phyloP scores from a whole-genome alignment of 2,888 invertebrate species.

The Hololepta plana region DNA sequence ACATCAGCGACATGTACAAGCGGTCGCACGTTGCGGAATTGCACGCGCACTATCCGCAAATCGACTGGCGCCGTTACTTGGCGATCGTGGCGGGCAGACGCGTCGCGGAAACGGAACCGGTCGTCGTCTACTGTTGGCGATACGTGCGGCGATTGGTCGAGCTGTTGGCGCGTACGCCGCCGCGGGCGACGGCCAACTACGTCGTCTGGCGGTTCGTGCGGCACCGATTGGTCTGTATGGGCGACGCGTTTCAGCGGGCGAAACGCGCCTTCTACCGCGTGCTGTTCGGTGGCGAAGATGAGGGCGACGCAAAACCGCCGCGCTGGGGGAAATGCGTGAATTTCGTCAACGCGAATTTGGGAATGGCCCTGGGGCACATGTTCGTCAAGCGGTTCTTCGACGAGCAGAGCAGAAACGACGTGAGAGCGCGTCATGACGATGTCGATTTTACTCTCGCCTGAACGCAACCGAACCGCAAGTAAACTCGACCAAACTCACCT shows the following conservation, averaged over 20 bases:
- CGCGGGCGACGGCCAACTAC: constrained; percentile 58
- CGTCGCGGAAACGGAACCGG: constrained; percentile 40
- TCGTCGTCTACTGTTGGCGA: constrained; percentile 55
- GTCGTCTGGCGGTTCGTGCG: constrained; percentile 70
- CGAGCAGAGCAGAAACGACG: constrained; percentile 71
- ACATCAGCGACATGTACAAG: constrained; percentile 69
- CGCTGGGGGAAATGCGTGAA: constrained; percentile 86
- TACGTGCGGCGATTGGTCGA: constrained; percentile 48
- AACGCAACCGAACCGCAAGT: too few relatives aligned
- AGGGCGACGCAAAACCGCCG: too few relatives aligned
- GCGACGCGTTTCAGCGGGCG: constrained; percentile 66
- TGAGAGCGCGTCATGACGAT: too few relatives aligned
- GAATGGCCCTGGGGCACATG: constrained; percentile 82
- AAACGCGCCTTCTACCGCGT: constrained; percentile 66
- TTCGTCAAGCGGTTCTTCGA: constrained; percentile 82
- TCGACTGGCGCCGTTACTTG: constrained; percentile 56
- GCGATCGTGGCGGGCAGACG: constrained; percentile 46
- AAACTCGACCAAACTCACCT: too few relatives aligned
- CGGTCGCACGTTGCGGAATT: constrained; percentile 58
- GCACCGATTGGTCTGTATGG: constrained; percentile 71
- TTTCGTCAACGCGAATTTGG: constrained; percentile 57
- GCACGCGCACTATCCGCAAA: constrained; percentile 44
- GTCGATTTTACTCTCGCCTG: too few relatives aligned
- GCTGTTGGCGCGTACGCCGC: constrained; percentile 40
- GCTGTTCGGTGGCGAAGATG: constrained; percentile 58